phyloP scores from a whole-genome alignment of 2,888 invertebrate genomes.

The Branchipolynoe longqiensis region DNA sequence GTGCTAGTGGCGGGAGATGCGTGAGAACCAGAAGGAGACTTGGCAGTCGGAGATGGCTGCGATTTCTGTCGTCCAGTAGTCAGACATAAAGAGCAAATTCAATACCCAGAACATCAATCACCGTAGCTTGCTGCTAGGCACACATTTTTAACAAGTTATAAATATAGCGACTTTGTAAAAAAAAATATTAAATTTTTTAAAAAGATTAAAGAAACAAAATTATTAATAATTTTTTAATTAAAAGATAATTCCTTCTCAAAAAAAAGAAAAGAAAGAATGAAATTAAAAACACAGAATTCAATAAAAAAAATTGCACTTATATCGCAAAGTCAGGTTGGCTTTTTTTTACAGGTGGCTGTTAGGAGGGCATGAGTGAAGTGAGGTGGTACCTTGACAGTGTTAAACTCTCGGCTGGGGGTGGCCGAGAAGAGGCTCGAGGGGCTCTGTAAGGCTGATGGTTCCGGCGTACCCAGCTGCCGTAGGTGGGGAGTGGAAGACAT shows the following conservation, averaged over 20 bases:
- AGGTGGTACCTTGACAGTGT: constrained; percentile 35
- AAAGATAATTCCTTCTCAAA: not conserved
- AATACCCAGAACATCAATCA: not conserved
- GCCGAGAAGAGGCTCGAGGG: constrained; percentile 36
- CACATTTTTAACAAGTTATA: too few relatives aligned
- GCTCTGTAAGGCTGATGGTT: constrained; percentile 2
- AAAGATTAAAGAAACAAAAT: not conserved
- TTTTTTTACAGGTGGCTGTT: too few relatives aligned
- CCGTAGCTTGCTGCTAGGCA: too few relatives aligned
- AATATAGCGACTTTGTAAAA: too few relatives aligned
- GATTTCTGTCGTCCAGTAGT: constrained; percentile 5
- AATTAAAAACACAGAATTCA: too few relatives aligned
- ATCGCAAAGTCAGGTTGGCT: too few relatives aligned
- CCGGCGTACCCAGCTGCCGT: constrained; percentile 5
- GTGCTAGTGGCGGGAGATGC: constrained; percentile 14
- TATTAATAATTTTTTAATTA: not conserved
- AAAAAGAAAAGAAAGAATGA: not conserved
- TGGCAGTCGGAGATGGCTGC: not conserved
- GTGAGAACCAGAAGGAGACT: too few relatives aligned
- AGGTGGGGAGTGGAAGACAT: too few relatives aligned
- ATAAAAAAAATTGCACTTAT: too few relatives aligned
- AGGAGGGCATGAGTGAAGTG: not conserved
- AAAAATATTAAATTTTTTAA: too few relatives aligned
- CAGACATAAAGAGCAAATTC: not conserved
- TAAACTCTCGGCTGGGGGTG: constrained; percentile 42